phyloP scores from a whole-genome alignment of 2,888 invertebrate species.

The Agrochola macilenta region DNA sequence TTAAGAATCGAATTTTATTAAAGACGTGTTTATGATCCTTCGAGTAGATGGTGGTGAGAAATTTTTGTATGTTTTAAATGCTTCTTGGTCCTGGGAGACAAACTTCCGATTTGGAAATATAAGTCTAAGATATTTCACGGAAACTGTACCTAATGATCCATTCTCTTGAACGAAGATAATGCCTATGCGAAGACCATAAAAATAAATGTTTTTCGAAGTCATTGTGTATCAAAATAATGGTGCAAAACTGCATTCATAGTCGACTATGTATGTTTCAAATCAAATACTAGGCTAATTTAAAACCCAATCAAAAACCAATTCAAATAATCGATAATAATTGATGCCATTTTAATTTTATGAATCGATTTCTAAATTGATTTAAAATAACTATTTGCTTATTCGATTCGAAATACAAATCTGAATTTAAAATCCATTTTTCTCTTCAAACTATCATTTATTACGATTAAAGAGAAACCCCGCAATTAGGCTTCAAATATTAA shows the following conservation, averaged over 20 bases:
- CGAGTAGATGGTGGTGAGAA: neutral
- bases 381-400: slow-evolving; percentile 33
- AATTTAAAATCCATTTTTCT: slow-evolving; percentile 41
- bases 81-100: neutral
- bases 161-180: neutral
- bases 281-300: slow-evolving; percentile 25
- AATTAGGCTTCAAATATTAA: slow-evolving; percentile 42
- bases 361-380: slow-evolving; percentile 48
- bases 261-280: slow-evolving; percentile 12
- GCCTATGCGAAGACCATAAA: neutral
- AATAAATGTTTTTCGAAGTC: neutral
- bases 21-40: too few relatives aligned
- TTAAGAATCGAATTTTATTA: neutral
- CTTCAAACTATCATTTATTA: slow-evolving; percentile 51
- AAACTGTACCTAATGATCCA: neutral
- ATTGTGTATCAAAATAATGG: neutral
- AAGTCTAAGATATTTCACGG: neutral
- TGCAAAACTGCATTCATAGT: neutral
- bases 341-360: slow-evolving; percentile 40
- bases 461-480: slow-evolving; percentile 57
- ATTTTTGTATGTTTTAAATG: neutral
- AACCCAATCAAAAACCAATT: slow-evolving; percentile 49
- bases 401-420: slow-evolving; percentile 25
- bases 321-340: slow-evolving; percentile 50
- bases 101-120: neutral